Percentiles rank a stretch among this genome's conserved stretches.
Conservation (phyloP, 2,888 invertebrate genomes). For the Stenodera caucasica region DNA sequence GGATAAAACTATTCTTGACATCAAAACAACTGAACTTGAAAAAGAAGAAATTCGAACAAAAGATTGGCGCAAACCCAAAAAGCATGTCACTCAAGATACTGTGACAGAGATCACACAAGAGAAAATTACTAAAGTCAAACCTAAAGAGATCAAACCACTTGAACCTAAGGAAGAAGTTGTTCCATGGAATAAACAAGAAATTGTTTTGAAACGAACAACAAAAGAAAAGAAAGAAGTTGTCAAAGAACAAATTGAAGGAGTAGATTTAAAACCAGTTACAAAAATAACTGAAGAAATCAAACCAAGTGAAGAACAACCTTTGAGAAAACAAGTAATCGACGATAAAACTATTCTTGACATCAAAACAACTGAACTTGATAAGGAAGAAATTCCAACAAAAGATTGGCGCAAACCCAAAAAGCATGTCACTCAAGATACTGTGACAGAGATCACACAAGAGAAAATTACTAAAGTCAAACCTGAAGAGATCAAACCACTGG, state of each 20-base stretch:
- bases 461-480: background rate
- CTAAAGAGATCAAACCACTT: conserved; percentile 18
- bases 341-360: conserved; percentile 8
- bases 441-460: conserved; percentile 7
- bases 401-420: conserved; percentile 24
- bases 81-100: conserved; percentile 13
- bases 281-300: background rate
- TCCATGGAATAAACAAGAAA: conserved; percentile 65
- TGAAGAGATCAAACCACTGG: background rate
- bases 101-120: conserved; percentile 25
- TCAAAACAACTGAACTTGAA: conserved; percentile 12
- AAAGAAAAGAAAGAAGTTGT: conserved; percentile 47
- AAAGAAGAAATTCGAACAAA: conserved; percentile 20
- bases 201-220: conserved; percentile 55
- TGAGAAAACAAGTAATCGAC: conserved; percentile 40
- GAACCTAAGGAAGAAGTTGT: conserved; percentile 21
- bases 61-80: conserved; percentile 30
- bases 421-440: background rate
- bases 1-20: conserved; percentile 7
- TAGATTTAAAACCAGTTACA: conserved; percentile 59
- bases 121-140: conserved; percentile 16
- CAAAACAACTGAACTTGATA: conserved; percentile 14
- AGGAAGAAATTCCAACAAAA: conserved; percentile 1
- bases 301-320: background rate
- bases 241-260: conserved; percentile 51